Evolutionary conservation across 53 echinoderm and acorn worm genomes (phyloP).

Genomic region (Temnopleurus reevesii): DNA sequence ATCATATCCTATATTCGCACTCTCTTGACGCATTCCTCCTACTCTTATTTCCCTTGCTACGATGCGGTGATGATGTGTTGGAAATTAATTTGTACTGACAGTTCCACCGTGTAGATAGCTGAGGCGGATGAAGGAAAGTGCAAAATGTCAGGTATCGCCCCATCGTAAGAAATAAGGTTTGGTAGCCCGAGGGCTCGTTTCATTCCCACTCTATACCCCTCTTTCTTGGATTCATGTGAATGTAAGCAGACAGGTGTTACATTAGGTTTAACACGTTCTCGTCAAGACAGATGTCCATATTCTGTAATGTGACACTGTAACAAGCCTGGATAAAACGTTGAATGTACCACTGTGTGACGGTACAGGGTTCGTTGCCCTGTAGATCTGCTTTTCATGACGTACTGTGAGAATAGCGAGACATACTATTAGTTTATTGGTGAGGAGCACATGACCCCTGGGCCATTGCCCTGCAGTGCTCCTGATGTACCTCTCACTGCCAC

Average conservation of each 20-base stretch:
- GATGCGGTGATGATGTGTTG: slow-evolving; percentile 37
- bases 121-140: slow-evolving; percentile 18
- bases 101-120: neutral
- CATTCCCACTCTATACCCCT: neutral
- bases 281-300: slow-evolving; percentile 34
- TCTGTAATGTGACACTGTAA: slow-evolving; percentile 4
- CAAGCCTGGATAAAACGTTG: neutral
- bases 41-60: neutral
- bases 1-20: neutral
- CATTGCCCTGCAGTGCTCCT: no score
- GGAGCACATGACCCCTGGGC: no score
- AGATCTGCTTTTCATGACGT: neutral
- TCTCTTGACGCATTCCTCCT: neutral
- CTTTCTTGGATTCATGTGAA: neutral
- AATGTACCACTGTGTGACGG: neutral
- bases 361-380: slow-evolving; percentile 26
- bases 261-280: slow-evolving; percentile 33
- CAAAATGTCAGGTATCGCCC: slow-evolving; percentile 44
- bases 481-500: neutral
- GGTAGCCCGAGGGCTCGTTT: neutral
- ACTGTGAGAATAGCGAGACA: neutral
- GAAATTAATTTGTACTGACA: slow-evolving; percentile 41
- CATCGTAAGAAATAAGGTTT: neutral
- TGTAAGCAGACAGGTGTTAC: slow-evolving; percentile 26
- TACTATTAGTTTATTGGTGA: no score